These are phyloP conservation scores for Sporophila hypoxantha DNA, from an alignment of 2,113 vertebrate species.

Conservation along the genomic window DNA sequence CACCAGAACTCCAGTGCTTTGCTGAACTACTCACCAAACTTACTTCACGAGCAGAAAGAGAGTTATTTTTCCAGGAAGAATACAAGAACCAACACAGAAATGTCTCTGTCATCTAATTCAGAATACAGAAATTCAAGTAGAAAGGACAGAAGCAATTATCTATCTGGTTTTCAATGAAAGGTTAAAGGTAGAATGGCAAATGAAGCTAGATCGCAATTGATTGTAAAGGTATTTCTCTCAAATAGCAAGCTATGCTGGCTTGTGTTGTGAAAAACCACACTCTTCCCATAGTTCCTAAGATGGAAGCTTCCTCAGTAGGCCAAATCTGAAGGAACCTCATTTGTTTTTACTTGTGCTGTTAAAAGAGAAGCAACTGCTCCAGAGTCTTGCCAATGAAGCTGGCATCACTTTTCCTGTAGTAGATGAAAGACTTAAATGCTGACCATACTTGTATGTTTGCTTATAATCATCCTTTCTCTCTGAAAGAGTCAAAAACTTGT, in stretches of 20 bases:
- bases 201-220: neutral
- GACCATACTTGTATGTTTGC: too few relatives aligned
- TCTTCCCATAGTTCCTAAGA: neutral
- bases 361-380: neutral
- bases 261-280: neutral
- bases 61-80: neutral
- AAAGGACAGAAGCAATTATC: neutral
- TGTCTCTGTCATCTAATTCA: neutral
- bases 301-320: neutral
- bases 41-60: rapidly evolving
- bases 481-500: neutral
- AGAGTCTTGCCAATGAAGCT: neutral
- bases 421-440: neutral
- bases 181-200: neutral
- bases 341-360: neutral
- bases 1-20: neutral
- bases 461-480: neutral
- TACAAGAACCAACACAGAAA: neutral
- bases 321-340: neutral
- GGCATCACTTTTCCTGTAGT: neutral
- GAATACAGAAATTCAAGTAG: neutral
- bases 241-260: neutral
- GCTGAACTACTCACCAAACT: neutral
- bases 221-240: neutral
- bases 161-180: neutral